Base-by-base conservation (phyloP, 2,797 vertebrate genomes). In the Gymnoscopelus microlampas region DNA sequence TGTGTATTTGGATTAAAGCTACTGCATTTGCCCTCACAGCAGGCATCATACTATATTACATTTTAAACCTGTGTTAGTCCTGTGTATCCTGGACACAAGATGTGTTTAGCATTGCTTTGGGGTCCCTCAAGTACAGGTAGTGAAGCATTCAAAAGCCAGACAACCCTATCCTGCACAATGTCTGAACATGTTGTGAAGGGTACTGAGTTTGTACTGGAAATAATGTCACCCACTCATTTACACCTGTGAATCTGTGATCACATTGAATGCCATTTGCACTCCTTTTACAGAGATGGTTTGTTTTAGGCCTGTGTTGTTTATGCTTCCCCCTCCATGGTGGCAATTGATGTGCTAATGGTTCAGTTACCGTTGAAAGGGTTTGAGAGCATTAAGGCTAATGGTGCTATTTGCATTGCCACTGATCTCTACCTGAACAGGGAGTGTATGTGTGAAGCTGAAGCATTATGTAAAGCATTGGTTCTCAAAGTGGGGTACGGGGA, bases 291-390 rank as follows among this genome's bases (percentile, higher is more conserved):
- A 84, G 67, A 85, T 82, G 80, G 80, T 12, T 74, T 11, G 65
- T 64, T 74, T 84, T 78, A 82, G 65, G 19, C 10, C 32, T 83
- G 61, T 83, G 64, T 70, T 74, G 26, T 53, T n/a, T n/a, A n/a
- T n/a, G n/a, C n/a, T n/a, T n/a, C n/a, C 48, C 48, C 63, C 39
- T 53, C 44, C 53, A 44, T 23, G 39, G 15, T 44, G 74, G 44
- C 12, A 29, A 77, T 90, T 89, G 76, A 72, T 8, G 6, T 89
- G 83, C 23, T 85, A 91, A 94, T 87, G 53, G 59, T 19, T 74
- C 80, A 79, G 76, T 88, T 86, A 85, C 74, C 1, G 61, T 14
- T 73, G 71, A 71, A 72, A 67, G 54, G 60, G 77, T 44, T 61
- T 67, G 83, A 71, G 55, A 81, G 82, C 24, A 69, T 57, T 56